Evolutionary conservation across 2,797 vertebrate genomes (phyloP).

Genomic region (Thamnophis elegans): DNA sequence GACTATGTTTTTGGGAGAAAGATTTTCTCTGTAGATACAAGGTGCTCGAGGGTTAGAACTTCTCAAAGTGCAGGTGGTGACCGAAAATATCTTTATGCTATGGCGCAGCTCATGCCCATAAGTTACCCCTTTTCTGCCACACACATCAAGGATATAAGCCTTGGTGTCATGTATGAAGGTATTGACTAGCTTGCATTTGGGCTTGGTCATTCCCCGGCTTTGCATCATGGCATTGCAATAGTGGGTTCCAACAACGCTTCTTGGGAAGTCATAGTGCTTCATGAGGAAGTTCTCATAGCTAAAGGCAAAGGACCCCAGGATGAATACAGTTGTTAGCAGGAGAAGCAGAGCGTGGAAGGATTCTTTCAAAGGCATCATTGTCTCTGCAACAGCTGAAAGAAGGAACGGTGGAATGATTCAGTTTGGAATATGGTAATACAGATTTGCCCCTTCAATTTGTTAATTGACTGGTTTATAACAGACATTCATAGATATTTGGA

Average conservation of each 20-base stretch:
- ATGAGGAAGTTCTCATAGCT: neutral
- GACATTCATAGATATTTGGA: neutral
- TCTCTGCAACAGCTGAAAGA: neutral
- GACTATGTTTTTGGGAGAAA: neutral
- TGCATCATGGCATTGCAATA: slow-evolving; percentile 9
- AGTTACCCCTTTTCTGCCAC: neutral
- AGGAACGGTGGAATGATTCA: neutral
- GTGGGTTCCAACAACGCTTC: neutral
- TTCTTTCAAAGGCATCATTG: neutral
- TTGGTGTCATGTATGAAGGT: slow-evolving; percentile 2
- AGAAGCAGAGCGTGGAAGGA: neutral
- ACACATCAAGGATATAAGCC: neutral
- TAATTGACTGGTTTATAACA: neutral
- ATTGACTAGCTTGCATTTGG: slow-evolving; percentile 2
- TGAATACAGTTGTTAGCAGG: neutral
- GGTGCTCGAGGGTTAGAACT: neutral
- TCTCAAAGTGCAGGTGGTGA: neutral
- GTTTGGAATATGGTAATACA: neutral
- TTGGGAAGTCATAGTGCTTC: slow-evolving; percentile 4
- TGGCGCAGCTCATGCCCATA: neutral
- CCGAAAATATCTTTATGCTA: neutral
- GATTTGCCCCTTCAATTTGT: neutral
- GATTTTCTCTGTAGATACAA: neutral
- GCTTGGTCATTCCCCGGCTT: neutral
- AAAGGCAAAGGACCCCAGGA: neutral